Base-by-base conservation (phyloP, 2,113 vertebrate genomes). In the Hiodon tergisus region DNA sequence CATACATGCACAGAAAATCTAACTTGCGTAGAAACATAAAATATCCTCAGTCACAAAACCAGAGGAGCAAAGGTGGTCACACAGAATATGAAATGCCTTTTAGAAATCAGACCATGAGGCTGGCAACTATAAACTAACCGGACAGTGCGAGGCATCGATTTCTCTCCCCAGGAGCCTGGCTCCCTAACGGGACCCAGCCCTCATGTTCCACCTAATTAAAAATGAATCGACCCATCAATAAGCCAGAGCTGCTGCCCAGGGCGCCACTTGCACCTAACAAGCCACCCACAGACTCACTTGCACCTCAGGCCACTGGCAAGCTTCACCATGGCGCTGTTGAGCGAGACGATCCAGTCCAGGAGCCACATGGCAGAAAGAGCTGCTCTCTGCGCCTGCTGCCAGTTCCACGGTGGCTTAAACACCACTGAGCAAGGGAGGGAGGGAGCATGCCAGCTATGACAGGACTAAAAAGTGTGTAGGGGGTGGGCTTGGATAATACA, bases 331-430 rank as follows among this genome's bases (percentile, higher is more conserved):
- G 87, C 89, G 11, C 82, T 83, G 79, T 90, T 91, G 74, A 92
- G 85, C 16, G 90, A 91, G 79, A 88, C 83, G 74, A 92, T 90
- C 89, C 89, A 91, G 79, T 91, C 89, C 84, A 91, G 83, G 59
- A 92, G 87, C 89, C 89, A 91, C 91, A 92, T 91, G 73, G 79
- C 85, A 54, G 70, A 63, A n/a, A 76, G n/a, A 4, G 71, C 51
- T 46, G 76, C 77, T 62, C 62, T 58, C 47, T 77, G 78, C 46
- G 65, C 73, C 77, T 78, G 78, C 80, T 83, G 76, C 69, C 73
- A 66, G 47, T 57, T 79, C 59, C 31, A 17, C 69, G 62, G 50
- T 13, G 46, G 31, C 67, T 77, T 66, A 61, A 73, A 62, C 76
- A 46, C 79, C 67, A 72, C 76, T 72, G 71, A 76, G 71, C 71